Conservation (phyloP, 2,888 invertebrate genomes). For the Teleiodes luculella region DNA sequence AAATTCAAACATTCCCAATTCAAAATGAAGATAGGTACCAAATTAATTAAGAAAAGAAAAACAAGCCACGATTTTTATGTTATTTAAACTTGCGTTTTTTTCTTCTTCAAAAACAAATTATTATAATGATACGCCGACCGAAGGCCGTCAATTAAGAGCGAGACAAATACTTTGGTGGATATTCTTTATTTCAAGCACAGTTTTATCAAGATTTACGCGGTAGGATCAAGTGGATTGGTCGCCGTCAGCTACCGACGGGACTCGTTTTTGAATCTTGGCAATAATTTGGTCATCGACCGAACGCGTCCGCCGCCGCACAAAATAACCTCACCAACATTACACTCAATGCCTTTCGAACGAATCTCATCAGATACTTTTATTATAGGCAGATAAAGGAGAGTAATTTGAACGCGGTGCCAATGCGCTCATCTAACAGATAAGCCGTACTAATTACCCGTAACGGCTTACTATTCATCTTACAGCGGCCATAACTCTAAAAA, state of each 20-base stretch:
- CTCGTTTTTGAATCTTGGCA: constrained; percentile 66
- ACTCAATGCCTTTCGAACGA: neutral
- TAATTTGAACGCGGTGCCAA: constrained; percentile 30
- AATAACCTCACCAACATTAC: neutral
- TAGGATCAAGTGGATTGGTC: constrained; percentile 42
- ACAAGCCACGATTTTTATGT: neutral
- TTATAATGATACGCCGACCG: constrained; percentile 12
- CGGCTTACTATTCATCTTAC: constrained; percentile 48
- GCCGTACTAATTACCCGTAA: constrained; percentile 54
- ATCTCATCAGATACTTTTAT: too few relatives aligned
- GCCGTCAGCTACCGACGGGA: constrained; percentile 41
- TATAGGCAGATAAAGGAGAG: neutral
- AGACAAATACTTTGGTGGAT: constrained; percentile 22
- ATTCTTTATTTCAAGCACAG: constrained; percentile 48
- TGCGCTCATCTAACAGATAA: constrained; percentile 54
- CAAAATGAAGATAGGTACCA: too few relatives aligned
- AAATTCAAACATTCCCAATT: too few relatives aligned
- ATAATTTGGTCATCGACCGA: constrained; percentile 67
- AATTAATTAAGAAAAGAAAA: too few relatives aligned
- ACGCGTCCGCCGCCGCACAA: constrained; percentile 23
- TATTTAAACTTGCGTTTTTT: neutral
- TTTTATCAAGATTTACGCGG: constrained; percentile 55
- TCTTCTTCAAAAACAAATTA: constrained; percentile 12
- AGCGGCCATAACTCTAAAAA: constrained; percentile 46
- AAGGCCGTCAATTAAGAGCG: constrained; percentile 12